Base-by-base conservation (phyloP, 2,888 invertebrate species). In the Ormyrus nitidulus region DNA sequence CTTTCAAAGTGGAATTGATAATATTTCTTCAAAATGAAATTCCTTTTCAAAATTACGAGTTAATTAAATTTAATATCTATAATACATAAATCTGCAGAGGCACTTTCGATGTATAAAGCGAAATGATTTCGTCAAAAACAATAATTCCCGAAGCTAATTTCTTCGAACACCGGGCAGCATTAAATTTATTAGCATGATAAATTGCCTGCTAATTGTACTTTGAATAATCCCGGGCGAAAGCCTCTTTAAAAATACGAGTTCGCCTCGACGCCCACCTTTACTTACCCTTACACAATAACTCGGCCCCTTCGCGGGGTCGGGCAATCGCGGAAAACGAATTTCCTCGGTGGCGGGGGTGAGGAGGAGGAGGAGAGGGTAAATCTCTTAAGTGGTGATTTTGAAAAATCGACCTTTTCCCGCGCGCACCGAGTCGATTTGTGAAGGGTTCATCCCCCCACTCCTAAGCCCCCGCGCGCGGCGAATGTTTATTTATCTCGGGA, bases 331-430 rank as follows among this genome's bases (percentile, higher is more conserved):
- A 4, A 34, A 72, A 13, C 64, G 13, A 62, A 54, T 64, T 54
- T 62, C 72, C 3, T 4, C 5, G 5, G 6, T 0, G 58, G 19
- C 19, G 19, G 19, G 19, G 19, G 19, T 1, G 61, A 1, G 19
- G 19, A 19, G 34, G 34, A 0, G 34, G 34, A 34, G 34, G 34
- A 34, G 5, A 46, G 10, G 7, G n/a, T 53, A 74, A 74, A 65
- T 74, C 65, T 65, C 65, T 56, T 64, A 56, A 74, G 48, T 54
- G 65, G 73, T 74, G 56, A 74, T 74, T 74, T 65, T 56, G 64
- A 74, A 74, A 65, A 74, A 74, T 65, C 56, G 61, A 51, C 53
- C 44, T 53, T 44, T 19, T 44, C 19, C 19, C 61, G 4, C 19
- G 6, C 34, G 4, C 11, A 0, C 49, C 49, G 48, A 19, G 58